Base-by-base conservation (phyloP, 2,113 vertebrate species). In the Paralichthys olivaceus region DNA sequence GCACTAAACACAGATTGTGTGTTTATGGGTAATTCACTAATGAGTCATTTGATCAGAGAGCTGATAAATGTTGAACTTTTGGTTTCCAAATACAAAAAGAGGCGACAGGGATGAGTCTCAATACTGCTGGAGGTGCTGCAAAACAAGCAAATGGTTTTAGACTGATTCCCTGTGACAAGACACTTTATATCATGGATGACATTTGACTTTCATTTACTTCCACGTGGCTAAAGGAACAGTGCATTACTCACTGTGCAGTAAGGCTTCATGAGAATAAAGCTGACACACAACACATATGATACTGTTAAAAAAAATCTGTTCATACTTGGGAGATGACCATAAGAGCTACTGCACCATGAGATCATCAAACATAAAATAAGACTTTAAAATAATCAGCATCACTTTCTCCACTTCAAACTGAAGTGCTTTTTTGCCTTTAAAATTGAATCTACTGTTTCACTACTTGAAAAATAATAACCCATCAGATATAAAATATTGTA, bases 401-500 rank as follows among this genome's bases (percentile, higher is more conserved):
- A 58, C 29, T 34, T 58, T 77, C 53, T 77, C 47, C 57, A 80
- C 40, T 60, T 79, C 77, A 68, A 74, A 61, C 59, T 71, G 69
- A 91, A 91, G 88, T 82, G 80, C 61, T 69, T 68, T 43, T 67
- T 71, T 72, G 73, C 61, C 32, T 66, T 75, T 66, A 71, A 56
- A 73, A 75, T 60, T 25, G 51, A 26, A 32, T 26, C 25, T 47
- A 56, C n/a, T 57, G 23, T 55, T 56, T 62, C 25, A 17, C 19
- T 59, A 62, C 47, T 70, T 54, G 15, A 9, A 26, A 32, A 77
- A 65, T 23, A 40, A 40, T 12, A 14, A 22, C 2, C 93, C 90
- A 68, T 93, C 86, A 83, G 87, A 95, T 90, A 49, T 49, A 6
- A 94, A 88, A 79, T 77, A 89, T 85, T 95, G 94, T 97, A 97